Evolutionary conservation across 2,113 vertebrate genomes (phyloP).

Genomic region (Oplegnathus fasciatus): DNA sequence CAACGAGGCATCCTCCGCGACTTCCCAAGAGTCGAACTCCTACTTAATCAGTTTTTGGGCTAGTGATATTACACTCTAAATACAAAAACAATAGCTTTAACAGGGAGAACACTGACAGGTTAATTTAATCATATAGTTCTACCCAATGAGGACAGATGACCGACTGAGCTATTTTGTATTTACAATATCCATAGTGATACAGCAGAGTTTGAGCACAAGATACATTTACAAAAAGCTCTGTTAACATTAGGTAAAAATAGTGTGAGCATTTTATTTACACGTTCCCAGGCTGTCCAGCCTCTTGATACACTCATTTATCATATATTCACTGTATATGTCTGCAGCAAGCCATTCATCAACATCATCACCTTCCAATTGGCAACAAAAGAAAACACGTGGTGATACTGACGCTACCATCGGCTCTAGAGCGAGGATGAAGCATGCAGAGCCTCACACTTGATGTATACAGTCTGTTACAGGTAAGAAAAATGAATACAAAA

Average conservation of each 20-base stretch:
- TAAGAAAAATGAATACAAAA: slow-evolving; percentile 75
- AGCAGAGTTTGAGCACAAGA: slow-evolving; percentile 89
- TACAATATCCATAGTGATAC: slow-evolving; percentile 89
- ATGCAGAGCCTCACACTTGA: slow-evolving; percentile 64
- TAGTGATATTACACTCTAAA: slow-evolving; percentile 63
- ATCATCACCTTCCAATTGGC: slow-evolving; percentile 65
- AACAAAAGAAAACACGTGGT: slow-evolving; percentile 60
- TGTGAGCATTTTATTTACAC: slow-evolving; percentile 83
- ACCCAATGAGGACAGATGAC: slow-evolving; percentile 75
- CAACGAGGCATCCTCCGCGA: slow-evolving; percentile 31
- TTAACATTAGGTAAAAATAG: slow-evolving; percentile 84
- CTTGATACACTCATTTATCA: slow-evolving; percentile 70
- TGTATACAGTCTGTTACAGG: slow-evolving; percentile 53
- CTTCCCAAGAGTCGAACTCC: slow-evolving; percentile 58
- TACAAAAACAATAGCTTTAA: slow-evolving; percentile 67
- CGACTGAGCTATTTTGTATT: slow-evolving; percentile 82
- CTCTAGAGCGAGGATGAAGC: slow-evolving; percentile 70
- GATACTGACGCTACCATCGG: slow-evolving; percentile 70
- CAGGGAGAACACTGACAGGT: slow-evolving; percentile 73
- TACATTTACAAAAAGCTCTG: slow-evolving; percentile 90
- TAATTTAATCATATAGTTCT: slow-evolving; percentile 74
- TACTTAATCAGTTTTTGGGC: slow-evolving; percentile 54
- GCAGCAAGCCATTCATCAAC: slow-evolving; percentile 52
- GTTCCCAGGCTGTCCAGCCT: slow-evolving; percentile 65
- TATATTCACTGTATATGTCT: slow-evolving; percentile 68